Evolutionary conservation across 2,797 vertebrate genomes (phyloP).

Genomic region (Pagetopsis macropterus): DNA sequence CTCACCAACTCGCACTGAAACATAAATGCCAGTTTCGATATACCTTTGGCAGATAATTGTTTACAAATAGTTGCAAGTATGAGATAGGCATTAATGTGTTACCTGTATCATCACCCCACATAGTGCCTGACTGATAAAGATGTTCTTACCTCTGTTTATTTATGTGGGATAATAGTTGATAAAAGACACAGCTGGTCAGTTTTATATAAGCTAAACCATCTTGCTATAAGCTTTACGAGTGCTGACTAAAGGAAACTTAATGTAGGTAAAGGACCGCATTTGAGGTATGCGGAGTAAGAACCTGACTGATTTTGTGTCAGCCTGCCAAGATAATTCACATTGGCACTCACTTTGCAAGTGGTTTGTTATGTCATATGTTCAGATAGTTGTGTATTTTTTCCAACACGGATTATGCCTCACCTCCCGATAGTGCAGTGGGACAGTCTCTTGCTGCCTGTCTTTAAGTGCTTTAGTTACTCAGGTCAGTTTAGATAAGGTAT

Average conservation of each 20-base stretch:
- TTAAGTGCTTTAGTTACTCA: constrained; percentile 83
- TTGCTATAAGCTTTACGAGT: constrained; percentile 25
- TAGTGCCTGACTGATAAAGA: constrained; percentile 57
- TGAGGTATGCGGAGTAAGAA: constrained; percentile 32
- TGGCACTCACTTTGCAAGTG: constrained; percentile 28
- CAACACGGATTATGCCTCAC: constrained; percentile 68
- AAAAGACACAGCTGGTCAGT: constrained; percentile 19
- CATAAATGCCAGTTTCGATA: constrained; percentile 30
- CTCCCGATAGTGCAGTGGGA: constrained; percentile 51
- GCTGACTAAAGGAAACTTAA: constrained; percentile 52
- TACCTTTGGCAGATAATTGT: constrained; percentile 33
- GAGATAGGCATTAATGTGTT: constrained; percentile 25
- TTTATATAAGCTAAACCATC: constrained; percentile 21
- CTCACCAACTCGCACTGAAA: constrained; percentile 54
- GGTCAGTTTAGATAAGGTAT: constrained; percentile 65
- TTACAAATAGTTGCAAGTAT: constrained; percentile 48
- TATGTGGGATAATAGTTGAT: constrained; percentile 5
- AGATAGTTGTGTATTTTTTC: constrained; percentile 37
- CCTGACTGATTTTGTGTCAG: constrained; percentile 34
- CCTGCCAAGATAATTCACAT: constrained; percentile 32
- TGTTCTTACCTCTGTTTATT: constrained; percentile 11
- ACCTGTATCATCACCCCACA: constrained; percentile 7
- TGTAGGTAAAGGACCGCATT: constrained; percentile 22
- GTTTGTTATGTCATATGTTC: constrained; percentile 30
- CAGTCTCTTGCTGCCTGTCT: constrained; percentile 51